These are phyloP conservation scores for Polymixis flavicincta DNA, from an alignment of 2,888 invertebrate genomes.

Conservation along the genomic window DNA sequence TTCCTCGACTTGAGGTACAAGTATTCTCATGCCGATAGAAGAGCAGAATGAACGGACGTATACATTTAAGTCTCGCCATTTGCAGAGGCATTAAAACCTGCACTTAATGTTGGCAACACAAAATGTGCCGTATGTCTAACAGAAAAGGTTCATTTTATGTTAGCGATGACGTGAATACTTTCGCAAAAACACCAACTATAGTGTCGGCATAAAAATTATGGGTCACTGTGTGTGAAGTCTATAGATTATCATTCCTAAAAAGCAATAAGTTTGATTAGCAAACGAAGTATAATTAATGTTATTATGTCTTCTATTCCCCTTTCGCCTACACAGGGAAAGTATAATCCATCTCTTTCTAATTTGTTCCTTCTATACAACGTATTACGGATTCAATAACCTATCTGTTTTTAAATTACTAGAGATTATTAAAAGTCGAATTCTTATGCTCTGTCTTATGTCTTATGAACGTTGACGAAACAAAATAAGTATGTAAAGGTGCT, in stretches of 20 bases:
- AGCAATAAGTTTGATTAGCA: slow-evolving; percentile 70
- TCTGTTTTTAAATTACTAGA: slow-evolving; percentile 11
- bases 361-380: slow-evolving; percentile 32
- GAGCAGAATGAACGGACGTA: too few species aligned
- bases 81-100: not conserved
- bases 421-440: not conserved
- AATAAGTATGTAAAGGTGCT: not conserved
- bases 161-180: not conserved
- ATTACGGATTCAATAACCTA: not conserved
- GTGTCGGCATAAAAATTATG: not conserved
- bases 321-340: slow-evolving; percentile 8
- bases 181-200: not conserved
- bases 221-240: slow-evolving; percentile 35
- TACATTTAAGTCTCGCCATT: not conserved
- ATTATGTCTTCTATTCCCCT: slow-evolving; percentile 22
- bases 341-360: slow-evolving; percentile 4
- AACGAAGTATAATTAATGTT: slow-evolving; percentile 50
- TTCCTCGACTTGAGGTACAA: too few species aligned
- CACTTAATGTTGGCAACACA: not conserved
- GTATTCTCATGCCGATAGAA: not conserved
- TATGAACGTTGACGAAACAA: not conserved
- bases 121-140: not conserved
- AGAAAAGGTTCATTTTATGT: not conserved
- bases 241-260: slow-evolving; percentile 63
- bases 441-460: not conserved